Evolutionary conservation across 2,797 vertebrate species (phyloP), one percentile per base, ranked within the genome.

Genomic region (Acipenser ruthenus): DNA sequence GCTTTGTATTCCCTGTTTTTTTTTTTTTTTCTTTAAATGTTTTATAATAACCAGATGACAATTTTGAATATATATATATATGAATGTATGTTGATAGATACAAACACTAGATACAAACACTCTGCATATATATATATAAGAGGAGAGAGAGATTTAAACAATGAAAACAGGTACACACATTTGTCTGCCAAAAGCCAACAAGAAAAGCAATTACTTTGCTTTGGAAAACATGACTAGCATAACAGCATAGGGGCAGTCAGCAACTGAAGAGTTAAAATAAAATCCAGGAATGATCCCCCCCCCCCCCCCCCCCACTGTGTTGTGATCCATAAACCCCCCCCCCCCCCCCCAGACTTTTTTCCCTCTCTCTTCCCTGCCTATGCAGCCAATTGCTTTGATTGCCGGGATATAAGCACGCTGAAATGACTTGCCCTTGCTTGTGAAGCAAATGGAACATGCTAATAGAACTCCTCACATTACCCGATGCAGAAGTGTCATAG

Each of bases 391-490:
- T 92, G 92, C 91, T 96, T 93, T 95, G 94, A 98, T 96, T 98
- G 92, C 90, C 81, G 84, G 86, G 93, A 94, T 93, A 92, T 87
- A 90, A 92, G 90, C 91, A 88, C 88, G 88, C 90, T 89, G 89
- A 91, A 95, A 97, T 93, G 92, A 91, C 92, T 95, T 89, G 93
- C 94, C 91, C 93, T 95, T 93, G 93, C 94, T 94, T 93, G 94
- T 94, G 93, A 93, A 93, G 93, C 94, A 95, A 96, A 97, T 95
- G 94, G 95, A 95, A 97, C 90, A 90, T 91, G 91, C 92, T 97
- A 97, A 97, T 97, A 94, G 94, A 96, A 96, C 90, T 95, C 94
- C 95, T 94, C 91, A 93, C 92, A 95, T 96, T 95, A 96, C 94
- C 91, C 91, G 88, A 93, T 94, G 94, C 93, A 93, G 92, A 95